Evolutionary conservation across 1,140 invertebrate genomes (phyloP).

Genomic region (Lepidotrigona ventralis): DNA sequence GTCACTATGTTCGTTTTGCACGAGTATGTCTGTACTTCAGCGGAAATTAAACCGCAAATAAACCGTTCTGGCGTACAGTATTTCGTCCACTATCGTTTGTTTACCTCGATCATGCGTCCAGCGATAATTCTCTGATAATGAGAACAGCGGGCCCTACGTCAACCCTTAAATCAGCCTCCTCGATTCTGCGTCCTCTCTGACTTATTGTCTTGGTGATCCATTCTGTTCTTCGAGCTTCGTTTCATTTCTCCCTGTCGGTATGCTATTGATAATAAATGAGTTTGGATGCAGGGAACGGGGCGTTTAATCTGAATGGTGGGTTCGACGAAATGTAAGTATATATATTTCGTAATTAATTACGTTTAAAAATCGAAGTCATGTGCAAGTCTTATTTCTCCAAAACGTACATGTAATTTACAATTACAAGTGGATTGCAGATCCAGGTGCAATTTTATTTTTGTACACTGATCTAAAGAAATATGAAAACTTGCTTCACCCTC

Average conservation of each 20-base stretch:
- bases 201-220: too few relatives aligned
- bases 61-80: slow-evolving; percentile 25
- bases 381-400: too few relatives aligned
- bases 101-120: slow-evolving; percentile 9
- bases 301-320: too few relatives aligned
- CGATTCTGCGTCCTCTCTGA: background rate
- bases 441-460: too few relatives aligned
- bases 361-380: too few relatives aligned
- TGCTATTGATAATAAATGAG: background rate
- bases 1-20: slow-evolving; percentile 32
- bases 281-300: background rate
- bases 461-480: too few relatives aligned
- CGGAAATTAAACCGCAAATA: slow-evolving; percentile 49
- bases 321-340: background rate
- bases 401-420: too few relatives aligned
- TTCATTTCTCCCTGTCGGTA: background rate
- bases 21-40: slow-evolving; percentile 38
- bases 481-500: too few relatives aligned
- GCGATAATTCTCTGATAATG: slow-evolving; percentile 21
- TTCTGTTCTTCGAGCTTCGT: background rate
- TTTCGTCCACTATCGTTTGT: slow-evolving; percentile 12
- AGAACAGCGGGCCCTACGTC: slow-evolving; percentile 13
- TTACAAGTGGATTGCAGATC: too few relatives aligned
- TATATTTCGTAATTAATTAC: too few relatives aligned
- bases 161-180: slow-evolving; percentile 11